Evolutionary conservation across 2,113 vertebrate genomes (phyloP).

Genomic region (Eclectus roratus): DNA sequence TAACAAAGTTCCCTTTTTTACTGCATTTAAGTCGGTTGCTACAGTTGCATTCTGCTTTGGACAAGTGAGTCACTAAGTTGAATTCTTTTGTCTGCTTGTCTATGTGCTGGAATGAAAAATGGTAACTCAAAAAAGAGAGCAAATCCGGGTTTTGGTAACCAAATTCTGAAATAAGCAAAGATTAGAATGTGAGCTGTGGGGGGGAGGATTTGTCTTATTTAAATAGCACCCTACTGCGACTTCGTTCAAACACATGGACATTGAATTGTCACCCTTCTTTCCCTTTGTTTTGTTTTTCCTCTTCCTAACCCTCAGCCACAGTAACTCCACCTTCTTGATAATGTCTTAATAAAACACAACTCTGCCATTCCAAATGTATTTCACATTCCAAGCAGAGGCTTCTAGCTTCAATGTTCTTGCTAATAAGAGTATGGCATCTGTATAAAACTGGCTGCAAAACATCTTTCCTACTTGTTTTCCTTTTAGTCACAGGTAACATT

Average conservation of each 20-base stretch:
- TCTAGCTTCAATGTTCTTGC: background rate
- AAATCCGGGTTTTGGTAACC: background rate
- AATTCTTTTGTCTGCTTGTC: background rate
- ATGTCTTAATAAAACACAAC: background rate
- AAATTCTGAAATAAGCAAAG: background rate
- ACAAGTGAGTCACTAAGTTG: background rate
- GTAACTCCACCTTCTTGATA: background rate
- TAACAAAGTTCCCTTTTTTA: background rate
- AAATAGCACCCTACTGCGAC: background rate
- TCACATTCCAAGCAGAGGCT: background rate
- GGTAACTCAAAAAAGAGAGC: background rate
- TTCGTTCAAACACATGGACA: background rate
- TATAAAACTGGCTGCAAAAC: background rate
- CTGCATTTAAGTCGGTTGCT: background rate
- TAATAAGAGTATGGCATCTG: background rate
- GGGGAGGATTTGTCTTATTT: background rate
- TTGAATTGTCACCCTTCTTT: background rate
- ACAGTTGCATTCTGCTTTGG: background rate
- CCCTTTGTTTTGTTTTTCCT: background rate
- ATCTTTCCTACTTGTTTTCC: background rate
- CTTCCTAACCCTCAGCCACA: background rate
- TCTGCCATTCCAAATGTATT: background rate
- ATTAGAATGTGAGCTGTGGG: background rate
- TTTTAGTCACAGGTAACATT: background rate
- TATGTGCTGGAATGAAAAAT: background rate